Conservation (phyloP, 2,797 vertebrate species). For the Serranus cabrilla region DNA sequence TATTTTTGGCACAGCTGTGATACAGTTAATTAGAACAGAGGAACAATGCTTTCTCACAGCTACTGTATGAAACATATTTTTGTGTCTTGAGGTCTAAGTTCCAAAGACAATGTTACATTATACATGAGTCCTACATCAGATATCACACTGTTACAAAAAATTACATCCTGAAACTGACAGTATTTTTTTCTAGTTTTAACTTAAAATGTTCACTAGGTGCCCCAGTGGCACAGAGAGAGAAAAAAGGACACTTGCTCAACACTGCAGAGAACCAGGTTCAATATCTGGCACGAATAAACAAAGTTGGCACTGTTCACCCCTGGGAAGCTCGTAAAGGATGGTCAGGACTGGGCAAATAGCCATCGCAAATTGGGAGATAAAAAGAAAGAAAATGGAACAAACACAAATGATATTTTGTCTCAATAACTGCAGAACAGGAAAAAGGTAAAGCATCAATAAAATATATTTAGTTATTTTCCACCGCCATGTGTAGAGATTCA, state of each 20-base stretch:
- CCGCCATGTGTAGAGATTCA: neutral
- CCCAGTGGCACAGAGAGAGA: neutral
- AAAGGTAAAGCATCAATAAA: neutral
- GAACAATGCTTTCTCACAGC: conserved; percentile 59
- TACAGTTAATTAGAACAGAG: conserved; percentile 77
- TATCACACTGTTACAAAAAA: conserved; percentile 30
- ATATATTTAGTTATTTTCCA: conserved; percentile 4
- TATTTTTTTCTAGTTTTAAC: neutral
- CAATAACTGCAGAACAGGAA: neutral
- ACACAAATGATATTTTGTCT: conserved; percentile 8
- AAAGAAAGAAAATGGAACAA: conserved; percentile 22
- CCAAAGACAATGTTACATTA: conserved; percentile 40
- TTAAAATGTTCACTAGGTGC: neutral
- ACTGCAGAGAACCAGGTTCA: conserved; percentile 3
- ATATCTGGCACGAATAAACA: conserved; percentile 7
- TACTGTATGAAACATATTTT: conserved; percentile 21
- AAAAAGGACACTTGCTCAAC: neutral
- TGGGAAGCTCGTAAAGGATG: conserved; percentile 21
- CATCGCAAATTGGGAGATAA: conserved; percentile 15
- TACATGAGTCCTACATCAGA: conserved; percentile 36
- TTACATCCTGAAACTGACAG: conserved; percentile 2
- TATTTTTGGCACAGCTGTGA: conserved; percentile 76
- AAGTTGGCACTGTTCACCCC: conserved; percentile 12
- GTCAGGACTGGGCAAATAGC: conserved; percentile 29
- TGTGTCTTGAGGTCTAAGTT: conserved; percentile 55